These are phyloP conservation scores for Carcina quercana DNA, from an alignment of 2,888 invertebrate genomes.

Conservation along the genomic window DNA sequence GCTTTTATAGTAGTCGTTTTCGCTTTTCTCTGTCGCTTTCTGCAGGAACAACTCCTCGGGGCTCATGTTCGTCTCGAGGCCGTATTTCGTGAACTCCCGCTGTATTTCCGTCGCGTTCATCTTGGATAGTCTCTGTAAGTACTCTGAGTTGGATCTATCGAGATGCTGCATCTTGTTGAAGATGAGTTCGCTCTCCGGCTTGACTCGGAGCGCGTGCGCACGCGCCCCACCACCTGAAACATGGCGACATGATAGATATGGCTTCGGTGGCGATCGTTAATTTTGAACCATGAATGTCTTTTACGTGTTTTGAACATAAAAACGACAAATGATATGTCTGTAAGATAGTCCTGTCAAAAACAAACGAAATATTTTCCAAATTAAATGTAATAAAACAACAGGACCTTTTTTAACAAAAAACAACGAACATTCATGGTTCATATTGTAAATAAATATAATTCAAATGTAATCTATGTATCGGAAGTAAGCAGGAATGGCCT, in stretches of 20 bases:
- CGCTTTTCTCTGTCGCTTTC: slow-evolving; percentile 37
- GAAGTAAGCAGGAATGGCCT: slow-evolving; percentile 65
- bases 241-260: slow-evolving; percentile 1
- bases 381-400: slow-evolving; percentile 16
- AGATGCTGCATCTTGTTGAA: slow-evolving; percentile 57
- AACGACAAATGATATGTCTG: slow-evolving; percentile 58
- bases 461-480: slow-evolving; percentile 22
- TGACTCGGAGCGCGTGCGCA: slow-evolving; percentile 40
- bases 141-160: slow-evolving; percentile 53
- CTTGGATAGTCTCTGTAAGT: slow-evolving; percentile 49
- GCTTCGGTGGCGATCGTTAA: neutral
- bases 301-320: slow-evolving; percentile 18
- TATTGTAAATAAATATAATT: slow-evolving; percentile 16
- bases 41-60: slow-evolving; percentile 32
- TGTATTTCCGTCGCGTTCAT: slow-evolving; percentile 58
- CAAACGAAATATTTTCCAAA: slow-evolving; percentile 16
- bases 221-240: slow-evolving; percentile 49
- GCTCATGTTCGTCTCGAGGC: slow-evolving; percentile 40
- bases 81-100: slow-evolving; percentile 59
- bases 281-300: slow-evolving; percentile 65
- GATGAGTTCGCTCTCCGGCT: slow-evolving; percentile 61
- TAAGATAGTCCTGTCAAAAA: slow-evolving; percentile 51
- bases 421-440: slow-evolving; percentile 65
- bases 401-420: slow-evolving; percentile 16
- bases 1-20: slow-evolving; percentile 64